Conservation (phyloP, 2,797 vertebrate species). For the Clarias platycephalus region DNA sequence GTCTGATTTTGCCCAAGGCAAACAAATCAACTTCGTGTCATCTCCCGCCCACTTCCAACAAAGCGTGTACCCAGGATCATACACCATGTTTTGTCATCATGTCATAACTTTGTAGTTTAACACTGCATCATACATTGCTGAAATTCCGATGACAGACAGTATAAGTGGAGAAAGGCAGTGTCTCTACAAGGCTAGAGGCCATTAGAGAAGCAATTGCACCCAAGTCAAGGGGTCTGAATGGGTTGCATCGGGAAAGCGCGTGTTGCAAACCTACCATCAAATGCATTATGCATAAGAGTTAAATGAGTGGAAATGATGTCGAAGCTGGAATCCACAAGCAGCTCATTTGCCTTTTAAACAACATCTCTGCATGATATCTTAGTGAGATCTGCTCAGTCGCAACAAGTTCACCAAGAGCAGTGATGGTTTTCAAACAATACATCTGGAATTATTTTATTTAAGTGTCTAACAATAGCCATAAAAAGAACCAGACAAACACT, state of each 20-base stretch:
- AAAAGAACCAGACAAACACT: too few relatives aligned
- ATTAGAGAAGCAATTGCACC: slow-evolving; percentile 63
- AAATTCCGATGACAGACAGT: slow-evolving; percentile 24
- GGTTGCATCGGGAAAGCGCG: slow-evolving; percentile 59
- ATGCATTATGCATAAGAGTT: slow-evolving; percentile 71
- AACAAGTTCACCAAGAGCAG: slow-evolving; percentile 22
- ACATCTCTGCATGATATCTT: slow-evolving; percentile 48
- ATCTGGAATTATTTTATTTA: slow-evolving; percentile 11
- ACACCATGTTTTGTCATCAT: not conserved
- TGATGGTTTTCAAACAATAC: slow-evolving; percentile 36
- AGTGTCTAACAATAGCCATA: not conserved
- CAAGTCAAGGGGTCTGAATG: slow-evolving; percentile 61
- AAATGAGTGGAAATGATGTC: slow-evolving; percentile 59
- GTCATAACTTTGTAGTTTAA: not conserved
- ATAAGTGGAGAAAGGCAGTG: slow-evolving; percentile 44
- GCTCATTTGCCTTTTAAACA: slow-evolving; percentile 56
- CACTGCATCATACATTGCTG: not conserved
- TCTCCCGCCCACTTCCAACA: slow-evolving; percentile 32
- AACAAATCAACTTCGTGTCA: slow-evolving; percentile 39
- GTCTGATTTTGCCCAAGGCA: slow-evolving; percentile 38
- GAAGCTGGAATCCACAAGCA: slow-evolving; percentile 30
- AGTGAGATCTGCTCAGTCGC: slow-evolving; percentile 29
- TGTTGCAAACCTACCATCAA: slow-evolving; percentile 56
- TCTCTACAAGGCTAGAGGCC: slow-evolving; percentile 53
- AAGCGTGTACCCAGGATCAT: slow-evolving; percentile 27